Conservation (phyloP, 2,797 vertebrate species). For the Mormyrus hasselquistii region DNA sequence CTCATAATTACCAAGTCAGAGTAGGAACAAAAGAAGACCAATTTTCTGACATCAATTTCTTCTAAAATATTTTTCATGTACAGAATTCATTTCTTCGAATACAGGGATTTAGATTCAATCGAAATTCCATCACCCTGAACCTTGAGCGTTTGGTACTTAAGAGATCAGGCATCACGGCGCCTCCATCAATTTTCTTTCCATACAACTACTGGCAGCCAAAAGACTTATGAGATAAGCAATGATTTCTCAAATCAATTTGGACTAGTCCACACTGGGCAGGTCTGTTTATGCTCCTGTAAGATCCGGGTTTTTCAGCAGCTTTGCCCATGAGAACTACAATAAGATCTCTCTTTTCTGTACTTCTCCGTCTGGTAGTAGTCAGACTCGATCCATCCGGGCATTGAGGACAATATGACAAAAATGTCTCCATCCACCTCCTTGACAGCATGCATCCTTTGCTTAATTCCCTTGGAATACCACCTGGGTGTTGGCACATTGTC, state of each 20-base stretch:
- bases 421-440: slow-evolving; percentile 65
- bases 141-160: not conserved
- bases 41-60: not conserved
- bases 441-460: slow-evolving; percentile 77
- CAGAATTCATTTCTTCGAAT: not conserved
- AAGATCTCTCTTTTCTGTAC: slow-evolving; percentile 53
- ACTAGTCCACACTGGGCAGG: not conserved
- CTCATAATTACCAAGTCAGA: not conserved
- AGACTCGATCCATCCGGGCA: slow-evolving; percentile 63
- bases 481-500: slow-evolving; percentile 47
- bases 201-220: not conserved
- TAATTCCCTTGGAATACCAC: slow-evolving; percentile 84
- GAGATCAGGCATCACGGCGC: not conserved
- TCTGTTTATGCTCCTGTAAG: not conserved
- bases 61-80: not conserved
- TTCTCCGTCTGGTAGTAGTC: slow-evolving; percentile 80
- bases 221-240: not conserved
- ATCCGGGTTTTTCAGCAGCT: not conserved
- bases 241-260: not conserved
- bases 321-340: not conserved
- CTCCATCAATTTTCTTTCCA: not conserved
- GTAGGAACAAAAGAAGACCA: not conserved
- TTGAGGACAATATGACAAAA: slow-evolving; percentile 72
- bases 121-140: not conserved
- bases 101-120: not conserved